Percentiles rank a stretch among this genome's conserved stretches.
phyloP scores from a whole-genome alignment of 2,888 invertebrate genomes.

The Perithous albicinctus region DNA sequence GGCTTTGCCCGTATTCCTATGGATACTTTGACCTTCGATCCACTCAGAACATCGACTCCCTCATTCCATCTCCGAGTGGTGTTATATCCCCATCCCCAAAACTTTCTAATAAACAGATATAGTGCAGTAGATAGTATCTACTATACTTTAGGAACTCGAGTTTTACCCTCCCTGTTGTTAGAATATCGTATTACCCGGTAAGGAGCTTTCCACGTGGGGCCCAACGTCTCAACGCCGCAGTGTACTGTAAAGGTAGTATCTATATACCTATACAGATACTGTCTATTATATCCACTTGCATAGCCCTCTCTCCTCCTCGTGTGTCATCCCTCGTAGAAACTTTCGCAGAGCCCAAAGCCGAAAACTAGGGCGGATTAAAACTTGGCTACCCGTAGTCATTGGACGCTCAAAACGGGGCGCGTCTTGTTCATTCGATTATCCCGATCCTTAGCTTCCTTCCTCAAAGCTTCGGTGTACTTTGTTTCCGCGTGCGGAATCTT shows the following conservation, averaged over 20 bases:
- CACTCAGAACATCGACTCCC: conserved; percentile 10
- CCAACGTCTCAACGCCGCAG: conserved; percentile 32
- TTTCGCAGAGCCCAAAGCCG: conserved; percentile 34
- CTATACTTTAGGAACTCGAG: conserved; percentile 22
- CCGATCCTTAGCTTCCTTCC: conserved; percentile 28
- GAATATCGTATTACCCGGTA: conserved; percentile 43
- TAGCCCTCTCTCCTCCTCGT: conserved; percentile 3
- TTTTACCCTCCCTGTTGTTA: conserved; percentile 15
- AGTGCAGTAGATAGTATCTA: conserved; percentile 20
- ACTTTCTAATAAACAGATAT: conserved; percentile 47
- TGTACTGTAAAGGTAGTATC: neutral
- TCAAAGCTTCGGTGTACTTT: conserved; percentile 31
- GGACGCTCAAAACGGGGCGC: conserved; percentile 10
- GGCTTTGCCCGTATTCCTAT: neutral
- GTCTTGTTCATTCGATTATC: conserved; percentile 52
- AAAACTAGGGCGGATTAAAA: conserved; percentile 61
- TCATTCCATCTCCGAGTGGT: neutral
- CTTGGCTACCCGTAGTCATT: conserved; percentile 33
- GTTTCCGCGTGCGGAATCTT: conserved; percentile 16
- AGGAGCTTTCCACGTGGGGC: conserved; percentile 33
- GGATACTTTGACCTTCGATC: conserved; percentile 11
- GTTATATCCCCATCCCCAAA: conserved; percentile 12
- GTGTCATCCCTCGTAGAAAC: conserved; percentile 29
- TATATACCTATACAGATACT: neutral
- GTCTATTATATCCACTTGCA: conserved; percentile 12